These are phyloP conservation scores for Eupelmus urozonus DNA, from an alignment of 2,888 invertebrate genomes.

Conservation along the genomic window DNA sequence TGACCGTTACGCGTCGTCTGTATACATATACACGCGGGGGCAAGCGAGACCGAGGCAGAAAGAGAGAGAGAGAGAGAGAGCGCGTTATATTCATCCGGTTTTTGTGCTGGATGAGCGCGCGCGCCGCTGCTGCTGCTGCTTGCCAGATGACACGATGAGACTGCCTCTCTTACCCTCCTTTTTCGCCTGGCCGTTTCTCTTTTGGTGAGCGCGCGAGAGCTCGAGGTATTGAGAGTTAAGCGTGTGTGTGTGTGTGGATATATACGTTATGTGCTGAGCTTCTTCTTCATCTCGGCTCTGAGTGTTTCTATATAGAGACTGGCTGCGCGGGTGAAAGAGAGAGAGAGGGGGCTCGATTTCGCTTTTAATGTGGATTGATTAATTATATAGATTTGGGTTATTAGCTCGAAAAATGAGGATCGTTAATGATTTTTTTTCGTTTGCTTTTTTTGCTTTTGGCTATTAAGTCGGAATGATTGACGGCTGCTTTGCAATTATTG, in stretches of 20 bases:
- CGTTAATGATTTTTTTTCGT: too few species aligned
- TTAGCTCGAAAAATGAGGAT: too few species aligned
- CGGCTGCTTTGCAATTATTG: too few species aligned
- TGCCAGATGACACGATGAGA: constrained; percentile 62
- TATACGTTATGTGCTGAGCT: background rate
- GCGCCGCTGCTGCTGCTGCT: constrained; percentile 35
- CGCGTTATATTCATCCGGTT: constrained; percentile 32
- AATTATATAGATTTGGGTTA: background rate
- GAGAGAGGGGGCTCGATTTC: background rate
- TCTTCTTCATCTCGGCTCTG: constrained; percentile 1
- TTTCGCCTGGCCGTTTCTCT: background rate
- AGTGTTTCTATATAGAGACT: background rate
- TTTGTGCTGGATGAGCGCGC: background rate
- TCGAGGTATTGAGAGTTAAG: too few species aligned
- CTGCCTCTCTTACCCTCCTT: constrained; percentile 48
- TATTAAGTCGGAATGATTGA: too few species aligned
- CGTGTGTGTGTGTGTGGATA: too few species aligned
- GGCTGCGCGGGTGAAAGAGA: too few species aligned
- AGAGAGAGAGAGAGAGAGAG: background rate
- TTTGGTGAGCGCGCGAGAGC: constrained; percentile 9
- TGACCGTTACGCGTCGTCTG: constrained; percentile 49
- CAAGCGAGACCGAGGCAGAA: background rate
- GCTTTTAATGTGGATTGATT: constrained; percentile 1
- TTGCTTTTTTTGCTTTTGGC: too few species aligned
- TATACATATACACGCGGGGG: too few species aligned